Evolutionary conservation across 2,888 invertebrate genomes (phyloP).

Genomic region (Coecobrya sp.): DNA sequence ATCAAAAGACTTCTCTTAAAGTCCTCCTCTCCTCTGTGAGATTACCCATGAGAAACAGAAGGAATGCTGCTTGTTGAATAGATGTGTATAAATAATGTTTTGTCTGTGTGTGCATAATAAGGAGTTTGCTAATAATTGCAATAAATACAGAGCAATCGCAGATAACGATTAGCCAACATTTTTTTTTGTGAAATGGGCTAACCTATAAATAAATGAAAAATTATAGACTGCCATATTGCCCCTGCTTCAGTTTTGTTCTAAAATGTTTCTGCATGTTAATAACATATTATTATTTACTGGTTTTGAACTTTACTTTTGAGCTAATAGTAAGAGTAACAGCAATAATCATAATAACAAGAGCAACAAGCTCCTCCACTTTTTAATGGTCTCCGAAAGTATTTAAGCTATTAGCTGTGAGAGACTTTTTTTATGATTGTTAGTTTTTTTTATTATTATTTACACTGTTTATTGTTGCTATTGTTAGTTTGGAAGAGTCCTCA

Average conservation of each 20-base stretch:
- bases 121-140: constrained; percentile 71
- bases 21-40: not conserved
- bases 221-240: constrained; percentile 49
- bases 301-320: constrained; percentile 58
- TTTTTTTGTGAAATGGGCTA: constrained; percentile 82
- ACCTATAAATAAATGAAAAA: constrained; percentile 74
- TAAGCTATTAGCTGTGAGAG: constrained; percentile 66
- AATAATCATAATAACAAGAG: not conserved
- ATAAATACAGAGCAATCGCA: constrained; percentile 79
- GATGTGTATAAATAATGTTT: not conserved
- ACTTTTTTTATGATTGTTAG: constrained; percentile 68
- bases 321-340: constrained; percentile 15
- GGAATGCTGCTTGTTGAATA: constrained; percentile 42
- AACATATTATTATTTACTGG: constrained; percentile 1
- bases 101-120: constrained; percentile 64
- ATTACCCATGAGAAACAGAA: constrained; percentile 19
- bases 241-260: constrained; percentile 41
- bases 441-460: constrained; percentile 51
- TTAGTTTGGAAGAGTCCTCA: constrained; percentile 27
- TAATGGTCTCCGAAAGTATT: not conserved
- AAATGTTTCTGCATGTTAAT: not conserved
- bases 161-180: constrained; percentile 81
- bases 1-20: constrained; percentile 45
- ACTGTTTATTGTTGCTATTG: not conserved
- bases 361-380: constrained; percentile 39